Evolutionary conservation across 1,140 invertebrate genomes (phyloP).

Genomic region (Anastrepha obliqua): DNA sequence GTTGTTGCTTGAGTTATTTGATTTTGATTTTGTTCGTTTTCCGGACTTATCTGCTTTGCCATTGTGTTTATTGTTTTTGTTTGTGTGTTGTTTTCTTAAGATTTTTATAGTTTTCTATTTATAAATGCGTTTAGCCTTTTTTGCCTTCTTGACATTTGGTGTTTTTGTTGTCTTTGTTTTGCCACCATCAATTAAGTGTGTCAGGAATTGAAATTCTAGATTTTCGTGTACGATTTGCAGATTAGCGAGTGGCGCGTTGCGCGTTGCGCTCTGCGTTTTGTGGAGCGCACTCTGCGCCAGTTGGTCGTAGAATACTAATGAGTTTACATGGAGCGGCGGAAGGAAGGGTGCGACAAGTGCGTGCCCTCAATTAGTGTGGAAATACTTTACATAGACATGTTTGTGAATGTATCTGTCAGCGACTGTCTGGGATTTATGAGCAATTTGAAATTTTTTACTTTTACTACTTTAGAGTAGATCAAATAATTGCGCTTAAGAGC

Average conservation of each 20-base stretch:
- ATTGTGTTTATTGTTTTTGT: no score
- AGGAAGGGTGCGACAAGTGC: conserved; percentile 2
- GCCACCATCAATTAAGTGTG: conserved; percentile 39
- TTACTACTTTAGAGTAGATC: no score
- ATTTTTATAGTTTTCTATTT: conserved; percentile 23
- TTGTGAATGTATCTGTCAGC: not conserved
- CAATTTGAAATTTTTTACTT: no score
- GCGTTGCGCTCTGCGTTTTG: not conserved
- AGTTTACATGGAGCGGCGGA: not conserved
- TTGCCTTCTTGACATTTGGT: not conserved
- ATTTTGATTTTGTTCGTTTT: not conserved
- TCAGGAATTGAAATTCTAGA: conserved; percentile 49
- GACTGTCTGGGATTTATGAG: not conserved
- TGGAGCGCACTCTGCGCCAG: not conserved
- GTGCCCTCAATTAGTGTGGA: conserved; percentile 8
- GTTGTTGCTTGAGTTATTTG: conserved; percentile 8
- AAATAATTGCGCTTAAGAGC: no score
- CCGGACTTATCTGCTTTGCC: not conserved
- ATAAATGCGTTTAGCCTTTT: not conserved
- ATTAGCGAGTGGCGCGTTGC: conserved; percentile 5
- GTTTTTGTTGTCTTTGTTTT: not conserved
- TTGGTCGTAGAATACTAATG: not conserved
- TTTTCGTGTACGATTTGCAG: conserved; percentile 32
- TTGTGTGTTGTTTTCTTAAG: not conserved
- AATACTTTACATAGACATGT: no score